Conservation (phyloP, 2,888 invertebrate genomes). For the Mechanitis messenoides region DNA sequence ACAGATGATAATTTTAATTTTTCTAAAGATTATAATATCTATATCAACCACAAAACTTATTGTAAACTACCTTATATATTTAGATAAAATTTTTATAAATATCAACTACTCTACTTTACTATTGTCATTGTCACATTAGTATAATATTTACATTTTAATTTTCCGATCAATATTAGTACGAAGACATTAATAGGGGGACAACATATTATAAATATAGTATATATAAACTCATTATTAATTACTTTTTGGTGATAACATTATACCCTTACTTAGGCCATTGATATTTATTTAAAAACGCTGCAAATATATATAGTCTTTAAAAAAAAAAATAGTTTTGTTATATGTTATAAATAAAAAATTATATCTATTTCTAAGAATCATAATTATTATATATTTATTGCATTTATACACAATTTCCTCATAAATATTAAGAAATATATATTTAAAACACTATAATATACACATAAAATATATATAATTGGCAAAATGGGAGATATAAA, state of each 20-base stretch:
- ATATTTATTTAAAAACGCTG: no score
- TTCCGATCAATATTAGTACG: neutral
- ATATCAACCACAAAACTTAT: conserved; percentile 5
- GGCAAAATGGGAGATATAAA: conserved; percentile 71
- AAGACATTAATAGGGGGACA: neutral
- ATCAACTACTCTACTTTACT: conserved; percentile 44
- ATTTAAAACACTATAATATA: conserved; percentile 16
- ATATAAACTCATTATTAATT: neutral
- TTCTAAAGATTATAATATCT: conserved; percentile 11
- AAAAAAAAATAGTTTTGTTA: no score
- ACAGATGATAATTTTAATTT: conserved; percentile 8
- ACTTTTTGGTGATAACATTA: no score
- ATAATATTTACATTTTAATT: conserved; percentile 38
- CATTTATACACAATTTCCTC: conserved; percentile 36
- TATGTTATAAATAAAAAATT: neutral
- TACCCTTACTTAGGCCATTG: no score
- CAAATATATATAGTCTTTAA: no score
- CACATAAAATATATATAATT: conserved; percentile 61
- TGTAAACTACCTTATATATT: neutral
- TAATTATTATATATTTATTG: conserved; percentile 35
- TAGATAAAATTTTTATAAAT: neutral
- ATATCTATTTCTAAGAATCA: conserved; percentile 12
- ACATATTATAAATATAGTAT: neutral
- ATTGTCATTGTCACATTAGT: conserved; percentile 68
- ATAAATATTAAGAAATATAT: conserved; percentile 7